Percentiles rank a stretch among this genome's conserved stretches.
These are phyloP conservation scores for Piscicola geometra DNA, from an alignment of 2,888 invertebrate genomes.

Conservation along the genomic window DNA sequence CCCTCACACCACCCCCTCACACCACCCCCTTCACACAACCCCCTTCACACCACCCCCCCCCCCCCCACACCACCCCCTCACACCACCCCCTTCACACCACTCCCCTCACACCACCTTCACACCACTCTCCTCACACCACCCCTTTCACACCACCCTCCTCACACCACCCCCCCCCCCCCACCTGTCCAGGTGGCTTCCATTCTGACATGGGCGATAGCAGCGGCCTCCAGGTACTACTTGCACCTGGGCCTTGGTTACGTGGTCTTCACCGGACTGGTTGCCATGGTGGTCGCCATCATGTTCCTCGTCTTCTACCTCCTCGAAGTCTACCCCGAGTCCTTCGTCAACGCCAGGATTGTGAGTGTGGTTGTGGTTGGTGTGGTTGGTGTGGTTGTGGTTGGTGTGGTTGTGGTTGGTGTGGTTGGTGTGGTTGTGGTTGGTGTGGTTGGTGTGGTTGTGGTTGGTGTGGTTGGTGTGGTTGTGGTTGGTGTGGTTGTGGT, in stretches of 20 bases:
- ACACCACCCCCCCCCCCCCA: too few relatives aligned
- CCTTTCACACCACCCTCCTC: too few relatives aligned
- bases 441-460: background rate
- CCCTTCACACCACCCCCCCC: too few relatives aligned
- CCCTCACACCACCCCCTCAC: too few relatives aligned
- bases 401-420: background rate
- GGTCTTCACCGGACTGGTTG: background rate
- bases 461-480: background rate
- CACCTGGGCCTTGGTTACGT: background rate
- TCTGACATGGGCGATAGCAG: background rate
- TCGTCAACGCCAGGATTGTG: background rate
- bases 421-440: background rate
- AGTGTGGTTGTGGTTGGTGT: background rate
- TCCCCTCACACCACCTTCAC: too few relatives aligned
- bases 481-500: background rate
- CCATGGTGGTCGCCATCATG: background rate
- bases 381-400: background rate
- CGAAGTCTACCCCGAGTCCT: background rate
- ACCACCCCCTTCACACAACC: too few relatives aligned
- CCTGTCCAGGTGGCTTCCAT: background rate
- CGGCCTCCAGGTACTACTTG: background rate
- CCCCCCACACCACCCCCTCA: too few relatives aligned
- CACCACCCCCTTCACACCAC: too few relatives aligned
- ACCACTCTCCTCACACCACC: too few relatives aligned
- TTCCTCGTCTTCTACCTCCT: background rate